Percentiles rank a stretch among this genome's conserved stretches.
Evolutionary conservation across 2,888 invertebrate species (phyloP).

Genomic region (Tachystola acroxantha): DNA sequence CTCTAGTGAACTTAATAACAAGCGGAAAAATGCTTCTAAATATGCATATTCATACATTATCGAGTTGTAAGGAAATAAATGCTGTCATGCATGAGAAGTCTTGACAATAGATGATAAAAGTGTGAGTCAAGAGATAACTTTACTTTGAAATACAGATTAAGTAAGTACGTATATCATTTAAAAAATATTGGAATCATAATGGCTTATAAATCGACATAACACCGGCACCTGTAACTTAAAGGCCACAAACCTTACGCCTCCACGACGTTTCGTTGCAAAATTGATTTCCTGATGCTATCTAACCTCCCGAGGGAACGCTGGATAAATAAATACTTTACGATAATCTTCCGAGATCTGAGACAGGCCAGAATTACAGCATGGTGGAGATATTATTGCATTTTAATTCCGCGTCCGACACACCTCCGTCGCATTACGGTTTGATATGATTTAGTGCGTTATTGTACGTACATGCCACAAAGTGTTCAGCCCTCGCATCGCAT

Average conservation of each 20-base stretch:
- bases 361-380: slow-evolving; percentile 66
- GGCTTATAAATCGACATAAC: slow-evolving; percentile 43
- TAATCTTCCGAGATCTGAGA: slow-evolving; percentile 68
- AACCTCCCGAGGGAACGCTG: slow-evolving; percentile 65
- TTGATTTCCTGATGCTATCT: slow-evolving; percentile 75
- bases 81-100: too few species aligned
- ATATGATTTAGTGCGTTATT: slow-evolving; percentile 70
- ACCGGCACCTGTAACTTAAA: slow-evolving; percentile 56
- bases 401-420: slow-evolving; percentile 66
- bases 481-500: slow-evolving; percentile 32
- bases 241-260: slow-evolving; percentile 63
- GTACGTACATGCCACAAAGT: slow-evolving; percentile 32
- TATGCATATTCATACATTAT: too few species aligned
- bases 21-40: too few species aligned
- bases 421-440: slow-evolving; percentile 62
- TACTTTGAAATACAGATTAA: too few species aligned
- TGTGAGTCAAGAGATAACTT: too few species aligned
- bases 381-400: slow-evolving; percentile 72
- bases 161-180: too few species aligned
- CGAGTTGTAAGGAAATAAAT: too few species aligned
- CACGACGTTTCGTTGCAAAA: slow-evolving; percentile 68
- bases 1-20: too few species aligned
- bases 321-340: slow-evolving; percentile 76
- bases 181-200: slow-evolving; percentile 26
- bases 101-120: too few species aligned